Evolutionary conservation across 2,888 invertebrate genomes (phyloP), one percentile per base, ranked within the genome.

Genomic region (Chalcis sispes): DNA sequence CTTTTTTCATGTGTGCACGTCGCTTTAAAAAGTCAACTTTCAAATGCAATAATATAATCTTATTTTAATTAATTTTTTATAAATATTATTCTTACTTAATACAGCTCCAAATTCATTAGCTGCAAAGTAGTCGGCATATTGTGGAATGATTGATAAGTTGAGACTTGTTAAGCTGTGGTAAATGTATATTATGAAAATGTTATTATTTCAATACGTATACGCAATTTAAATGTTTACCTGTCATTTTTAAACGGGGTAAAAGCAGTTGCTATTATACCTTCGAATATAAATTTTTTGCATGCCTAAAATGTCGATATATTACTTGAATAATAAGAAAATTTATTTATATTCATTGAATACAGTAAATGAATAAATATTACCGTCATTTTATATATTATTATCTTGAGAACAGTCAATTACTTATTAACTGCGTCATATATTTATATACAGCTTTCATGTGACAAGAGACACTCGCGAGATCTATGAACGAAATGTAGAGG

Each of bases 191-290:
- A 2, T 27, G 5, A 29, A 36, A 59, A 36, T 40, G 25, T 23
- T 25, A 42, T 42, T 0, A 52, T 13, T 36, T 65, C 15, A 18
- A 46, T 46, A n/a, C 29, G 2, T 29, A 42, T 42, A 4, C 0
- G 27, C 32, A 36, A 13, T 36, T 59, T 20, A n/a, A 10, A 18
- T 58, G 29, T 15, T 85, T 85, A 92, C 91, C 89, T 89, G 83
- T 94, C 91, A 50, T 91, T 88, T 54, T 91, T 90, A 69, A 94
- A 92, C 0, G 94, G 92, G 0, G 94, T 93, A 80, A 95, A 93
- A 0, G 93, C 94, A 0, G 95, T 94, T 0, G 93, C 93, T 89
- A 94, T 91, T n/a, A 94, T 85, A 4, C 94, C 95, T 81, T 90
- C 89, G 76, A 91, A 93, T 71, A 88, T 90, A 83, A 64, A 72